These are phyloP conservation scores for Magallana angulata DNA, from an alignment of 1,140 invertebrate genomes.

Conservation along the genomic window DNA sequence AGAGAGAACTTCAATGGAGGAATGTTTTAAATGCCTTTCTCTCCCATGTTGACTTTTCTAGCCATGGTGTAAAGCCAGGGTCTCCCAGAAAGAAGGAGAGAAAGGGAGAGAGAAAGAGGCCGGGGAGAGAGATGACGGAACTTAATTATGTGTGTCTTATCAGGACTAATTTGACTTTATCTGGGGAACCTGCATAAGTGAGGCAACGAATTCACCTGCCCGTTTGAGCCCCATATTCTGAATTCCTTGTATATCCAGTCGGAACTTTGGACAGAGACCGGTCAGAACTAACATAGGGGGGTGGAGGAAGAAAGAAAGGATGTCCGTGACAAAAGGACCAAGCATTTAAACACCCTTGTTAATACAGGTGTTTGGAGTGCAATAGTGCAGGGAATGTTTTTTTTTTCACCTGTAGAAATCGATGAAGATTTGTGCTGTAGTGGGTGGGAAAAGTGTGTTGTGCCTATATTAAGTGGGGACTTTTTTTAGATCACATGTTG, in stretches of 20 bases:
- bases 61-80: background rate
- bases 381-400: background rate
- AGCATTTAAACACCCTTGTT: background rate
- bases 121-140: slow-evolving; percentile 6
- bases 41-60: slow-evolving; percentile 1
- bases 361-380: background rate
- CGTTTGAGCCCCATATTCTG: background rate
- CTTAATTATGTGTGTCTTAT: slow-evolving; percentile 20
- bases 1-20: background rate
- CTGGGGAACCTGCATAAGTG: slow-evolving; percentile 20
- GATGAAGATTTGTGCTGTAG: background rate
- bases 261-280: too few species aligned
- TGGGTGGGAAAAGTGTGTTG: background rate
- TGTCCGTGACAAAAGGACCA: background rate
- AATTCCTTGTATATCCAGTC: too few species aligned
- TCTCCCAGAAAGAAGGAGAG: too few species aligned
- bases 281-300: too few species aligned
- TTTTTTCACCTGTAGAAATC: background rate
- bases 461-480: background rate
- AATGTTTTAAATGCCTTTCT: slow-evolving; percentile 32
- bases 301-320: background rate
- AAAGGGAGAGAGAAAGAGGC: too few species aligned
- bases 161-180: slow-evolving; percentile 20
- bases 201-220: background rate
- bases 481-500: slow-evolving; percentile 8